Conservation (phyloP, 2,888 invertebrate species). For the Schrankia costaestrigalis region DNA sequence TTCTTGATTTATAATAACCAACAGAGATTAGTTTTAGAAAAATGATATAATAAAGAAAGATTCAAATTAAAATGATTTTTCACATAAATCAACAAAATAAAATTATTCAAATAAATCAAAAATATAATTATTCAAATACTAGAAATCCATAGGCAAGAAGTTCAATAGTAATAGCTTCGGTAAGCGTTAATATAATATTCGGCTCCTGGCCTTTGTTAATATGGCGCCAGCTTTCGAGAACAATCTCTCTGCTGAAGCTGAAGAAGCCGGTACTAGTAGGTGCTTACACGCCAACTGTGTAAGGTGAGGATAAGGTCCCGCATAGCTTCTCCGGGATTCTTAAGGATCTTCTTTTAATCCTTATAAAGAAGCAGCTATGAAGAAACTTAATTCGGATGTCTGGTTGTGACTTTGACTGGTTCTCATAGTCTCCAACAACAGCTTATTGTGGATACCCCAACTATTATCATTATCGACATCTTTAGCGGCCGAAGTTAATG, state of each 20-base stretch:
- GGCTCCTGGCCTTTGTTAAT: conserved; percentile 21
- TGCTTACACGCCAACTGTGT: conserved; percentile 22
- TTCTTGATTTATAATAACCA: background rate
- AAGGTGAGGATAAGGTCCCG: conserved; percentile 13
- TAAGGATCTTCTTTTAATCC: conserved; percentile 24
- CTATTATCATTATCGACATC: conserved; percentile 19
- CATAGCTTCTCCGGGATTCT: conserved; percentile 28
- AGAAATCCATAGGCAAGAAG: conserved; percentile 13
- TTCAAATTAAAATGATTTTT: background rate
- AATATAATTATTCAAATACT: no score
- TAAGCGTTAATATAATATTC: conserved; percentile 18
- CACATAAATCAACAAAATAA: conserved; percentile 4
- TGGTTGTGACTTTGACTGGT: conserved; percentile 21
- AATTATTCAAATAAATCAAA: conserved; percentile 3
- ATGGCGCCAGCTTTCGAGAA: conserved; percentile 22
- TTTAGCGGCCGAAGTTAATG: conserved; percentile 16
- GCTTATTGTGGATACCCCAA: conserved; percentile 26
- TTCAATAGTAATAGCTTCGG: conserved; percentile 22
- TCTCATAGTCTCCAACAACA: conserved; percentile 24
- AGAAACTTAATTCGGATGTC: conserved; percentile 16
- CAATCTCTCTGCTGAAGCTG: conserved; percentile 24
- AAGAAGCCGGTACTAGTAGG: conserved; percentile 23
- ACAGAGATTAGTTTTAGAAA: conserved; percentile 4
- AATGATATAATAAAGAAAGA: conserved; percentile 1
- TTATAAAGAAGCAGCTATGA: conserved; percentile 20